phyloP scores from a whole-genome alignment of 2,797 vertebrate genomes.

The Acropternis orthonyx region DNA sequence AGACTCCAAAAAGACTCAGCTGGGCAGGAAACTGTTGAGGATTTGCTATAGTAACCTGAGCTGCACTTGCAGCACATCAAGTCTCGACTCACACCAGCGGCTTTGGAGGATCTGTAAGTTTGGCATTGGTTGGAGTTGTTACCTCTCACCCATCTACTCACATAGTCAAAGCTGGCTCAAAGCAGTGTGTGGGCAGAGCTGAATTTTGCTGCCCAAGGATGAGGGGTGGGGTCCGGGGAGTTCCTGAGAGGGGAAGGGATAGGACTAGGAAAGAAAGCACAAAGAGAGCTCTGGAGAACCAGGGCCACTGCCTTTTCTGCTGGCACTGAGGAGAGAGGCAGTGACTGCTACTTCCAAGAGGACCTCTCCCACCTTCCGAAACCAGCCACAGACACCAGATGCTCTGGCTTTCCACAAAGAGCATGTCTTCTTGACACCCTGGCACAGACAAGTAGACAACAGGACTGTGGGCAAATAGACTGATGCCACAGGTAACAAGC shows the following conservation, averaged over 20 bases:
- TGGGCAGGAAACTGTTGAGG: slow-evolving; percentile 42
- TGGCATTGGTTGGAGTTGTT: not conserved
- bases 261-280: not conserved
- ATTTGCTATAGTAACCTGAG: slow-evolving; percentile 38
- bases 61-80: not conserved
- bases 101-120: not conserved
- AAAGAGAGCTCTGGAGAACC: not conserved
- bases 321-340: not conserved
- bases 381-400: not conserved
- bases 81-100: not conserved
- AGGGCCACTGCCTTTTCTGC: not conserved
- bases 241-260: not conserved
- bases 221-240: not conserved
- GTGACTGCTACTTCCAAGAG: not conserved
- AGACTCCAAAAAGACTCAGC: slow-evolving; percentile 39
- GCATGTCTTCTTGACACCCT: fast-evolving
- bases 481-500: not conserved
- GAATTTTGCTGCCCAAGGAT: slow-evolving; percentile 20
- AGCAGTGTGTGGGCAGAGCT: not conserved
- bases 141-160: not conserved
- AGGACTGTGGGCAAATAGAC: not conserved
- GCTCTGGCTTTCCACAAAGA: not conserved
- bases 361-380: not conserved
- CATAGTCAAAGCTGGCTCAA: not conserved
- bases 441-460: not conserved